A percentile compares a stretch with the other conserved stretches of the same genome.
Conservation (phyloP, 2,797 vertebrate species). For the Huso huso region DNA sequence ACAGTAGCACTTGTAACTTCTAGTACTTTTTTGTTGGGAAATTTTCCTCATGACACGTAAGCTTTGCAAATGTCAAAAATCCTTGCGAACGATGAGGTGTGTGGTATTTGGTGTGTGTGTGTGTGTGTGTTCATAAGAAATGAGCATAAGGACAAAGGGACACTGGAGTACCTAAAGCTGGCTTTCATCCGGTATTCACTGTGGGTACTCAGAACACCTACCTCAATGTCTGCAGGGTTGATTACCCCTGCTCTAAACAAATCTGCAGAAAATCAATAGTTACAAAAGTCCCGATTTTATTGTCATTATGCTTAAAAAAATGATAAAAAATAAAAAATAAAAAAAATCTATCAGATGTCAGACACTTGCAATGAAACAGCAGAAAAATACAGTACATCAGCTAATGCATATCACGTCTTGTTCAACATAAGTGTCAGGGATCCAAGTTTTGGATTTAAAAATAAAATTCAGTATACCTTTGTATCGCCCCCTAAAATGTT, state of each 20-base stretch:
- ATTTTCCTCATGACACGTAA: too few species aligned
- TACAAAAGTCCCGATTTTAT: not conserved
- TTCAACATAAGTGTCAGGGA: too few species aligned
- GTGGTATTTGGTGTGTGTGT: not conserved
- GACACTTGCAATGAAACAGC: too few species aligned
- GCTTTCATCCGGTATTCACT: slow-evolving; percentile 4
- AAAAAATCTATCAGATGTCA: not conserved
- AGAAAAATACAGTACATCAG: too few species aligned
- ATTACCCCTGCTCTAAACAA: slow-evolving; percentile 3
- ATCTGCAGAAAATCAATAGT: not conserved
- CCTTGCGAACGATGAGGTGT: not conserved
- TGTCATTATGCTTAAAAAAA: not conserved
- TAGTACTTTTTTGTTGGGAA: too few species aligned
- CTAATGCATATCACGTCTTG: too few species aligned
- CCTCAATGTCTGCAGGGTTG: slow-evolving; percentile 1
- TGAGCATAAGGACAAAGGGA: slow-evolving; percentile 7
- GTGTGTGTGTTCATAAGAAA: not conserved
- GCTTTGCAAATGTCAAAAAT: not conserved
- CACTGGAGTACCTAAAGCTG: not conserved
- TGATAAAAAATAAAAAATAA: not conserved
- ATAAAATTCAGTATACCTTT: too few species aligned
- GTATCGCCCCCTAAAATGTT: too few species aligned
- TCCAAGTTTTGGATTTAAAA: too few species aligned
- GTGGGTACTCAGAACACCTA: slow-evolving; percentile 1
- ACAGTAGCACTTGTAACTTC: too few species aligned